Conservation (phyloP, 2,888 invertebrate species). For the Drosophila engyochracea region DNA sequence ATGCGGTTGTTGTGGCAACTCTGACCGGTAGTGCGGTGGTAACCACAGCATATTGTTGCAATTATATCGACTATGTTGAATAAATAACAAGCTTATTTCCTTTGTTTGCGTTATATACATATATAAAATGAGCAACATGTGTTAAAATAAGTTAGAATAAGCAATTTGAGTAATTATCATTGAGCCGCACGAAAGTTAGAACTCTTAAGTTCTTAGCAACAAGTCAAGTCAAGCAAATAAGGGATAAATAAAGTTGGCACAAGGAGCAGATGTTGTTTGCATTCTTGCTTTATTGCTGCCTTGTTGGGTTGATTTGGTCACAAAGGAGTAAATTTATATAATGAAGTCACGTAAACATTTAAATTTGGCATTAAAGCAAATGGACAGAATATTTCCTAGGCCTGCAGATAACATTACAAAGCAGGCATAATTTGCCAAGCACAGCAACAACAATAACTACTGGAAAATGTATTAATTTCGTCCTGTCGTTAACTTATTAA, state of each 20-base stretch:
- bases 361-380: slow-evolving; percentile 74
- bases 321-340: slow-evolving; percentile 37
- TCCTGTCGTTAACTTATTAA: slow-evolving; percentile 74
- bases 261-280: background rate
- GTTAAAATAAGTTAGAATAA: slow-evolving; percentile 1
- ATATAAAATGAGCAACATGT: background rate
- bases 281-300: background rate
- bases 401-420: slow-evolving; percentile 33
- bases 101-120: background rate
- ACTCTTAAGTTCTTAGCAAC: slow-evolving; percentile 32
- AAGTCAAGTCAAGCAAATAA: slow-evolving; percentile 42
- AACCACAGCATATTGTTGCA: background rate
- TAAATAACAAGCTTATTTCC: background rate
- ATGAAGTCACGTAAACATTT: slow-evolving; percentile 80
- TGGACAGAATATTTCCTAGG: slow-evolving; percentile 8
- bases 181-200: slow-evolving; percentile 38
- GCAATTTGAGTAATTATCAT: slow-evolving; percentile 46
- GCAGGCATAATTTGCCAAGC: slow-evolving; percentile 38
- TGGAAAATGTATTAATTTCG: slow-evolving; percentile 55
- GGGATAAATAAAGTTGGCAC: slow-evolving; percentile 22
- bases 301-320: background rate
- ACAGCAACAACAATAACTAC: slow-evolving; percentile 1
- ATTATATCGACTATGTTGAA: background rate
- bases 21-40: background rate
- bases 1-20: background rate